Evolutionary conservation across 1,140 invertebrate species (phyloP).

Genomic region (Mactra quadrangularis): DNA sequence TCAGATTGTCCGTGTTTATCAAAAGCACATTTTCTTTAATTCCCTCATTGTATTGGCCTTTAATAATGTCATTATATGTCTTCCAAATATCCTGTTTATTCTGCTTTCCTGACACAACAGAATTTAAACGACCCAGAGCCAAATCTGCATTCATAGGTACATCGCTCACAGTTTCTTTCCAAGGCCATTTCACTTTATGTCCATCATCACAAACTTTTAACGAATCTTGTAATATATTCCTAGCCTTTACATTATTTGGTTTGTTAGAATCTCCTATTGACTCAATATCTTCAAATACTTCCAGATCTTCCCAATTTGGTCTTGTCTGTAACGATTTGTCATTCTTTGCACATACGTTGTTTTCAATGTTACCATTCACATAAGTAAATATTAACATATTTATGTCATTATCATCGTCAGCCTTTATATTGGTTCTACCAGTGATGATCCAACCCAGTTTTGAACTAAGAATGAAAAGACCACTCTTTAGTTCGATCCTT

Average conservation of each 20-base stretch:
- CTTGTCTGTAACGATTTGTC: not conserved
- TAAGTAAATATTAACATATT: slow-evolving; percentile 24
- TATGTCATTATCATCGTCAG: not conserved
- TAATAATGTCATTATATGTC: slow-evolving; percentile 42
- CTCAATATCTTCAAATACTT: slow-evolving; percentile 51
- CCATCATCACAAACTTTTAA: slow-evolving; percentile 19
- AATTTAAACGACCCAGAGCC: slow-evolving; percentile 35
- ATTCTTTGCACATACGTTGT: not conserved
- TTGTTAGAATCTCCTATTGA: slow-evolving; percentile 11
- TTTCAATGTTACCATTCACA: not conserved
- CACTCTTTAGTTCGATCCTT: not conserved
- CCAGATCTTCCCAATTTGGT: slow-evolving; percentile 44
- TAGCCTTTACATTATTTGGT: slow-evolving; percentile 19
- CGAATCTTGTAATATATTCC: slow-evolving; percentile 38
- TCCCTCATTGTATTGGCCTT: slow-evolving; percentile 53
- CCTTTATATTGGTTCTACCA: not conserved
- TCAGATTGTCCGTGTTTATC: not conserved
- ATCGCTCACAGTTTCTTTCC: slow-evolving; percentile 24
- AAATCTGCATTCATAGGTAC: slow-evolving; percentile 55
- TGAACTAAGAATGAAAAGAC: slow-evolving; percentile 17
- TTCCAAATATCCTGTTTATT: slow-evolving; percentile 50
- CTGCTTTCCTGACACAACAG: slow-evolving; percentile 6
- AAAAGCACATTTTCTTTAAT: slow-evolving; percentile 31
- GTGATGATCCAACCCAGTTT: slow-evolving; percentile 6
- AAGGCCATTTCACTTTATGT: slow-evolving; percentile 53